Percentiles rank a stretch among this genome's conserved stretches.
Conservation (phyloP, 2,888 invertebrate genomes). For the Dynastes maya region DNA sequence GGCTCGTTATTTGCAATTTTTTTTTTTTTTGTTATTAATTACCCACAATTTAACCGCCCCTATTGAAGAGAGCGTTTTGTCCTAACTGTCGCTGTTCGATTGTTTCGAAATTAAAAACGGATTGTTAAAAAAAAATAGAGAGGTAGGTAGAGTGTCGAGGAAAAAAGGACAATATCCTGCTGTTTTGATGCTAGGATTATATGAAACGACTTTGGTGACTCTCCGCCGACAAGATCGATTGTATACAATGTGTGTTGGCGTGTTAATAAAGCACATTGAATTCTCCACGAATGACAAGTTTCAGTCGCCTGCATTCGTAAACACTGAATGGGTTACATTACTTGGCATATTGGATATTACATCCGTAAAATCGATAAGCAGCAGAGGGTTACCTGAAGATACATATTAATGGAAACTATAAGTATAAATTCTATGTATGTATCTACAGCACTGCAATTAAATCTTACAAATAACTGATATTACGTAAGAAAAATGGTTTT, state of each 20-base stretch:
- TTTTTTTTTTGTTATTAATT: conserved; percentile 6
- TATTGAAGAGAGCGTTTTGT: not conserved
- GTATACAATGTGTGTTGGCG: conserved; percentile 25
- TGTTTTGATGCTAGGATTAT: not conserved
- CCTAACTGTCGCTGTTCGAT: not conserved
- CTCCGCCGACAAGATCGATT: not conserved
- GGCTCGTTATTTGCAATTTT: not conserved
- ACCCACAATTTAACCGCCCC: not conserved
- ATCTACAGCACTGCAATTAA: too few species aligned
- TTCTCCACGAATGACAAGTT: not conserved
- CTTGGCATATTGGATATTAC: not conserved
- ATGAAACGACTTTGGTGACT: not conserved
- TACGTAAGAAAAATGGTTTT: too few species aligned
- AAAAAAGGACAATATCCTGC: not conserved
- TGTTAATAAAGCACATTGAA: conserved; percentile 34
- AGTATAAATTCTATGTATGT: too few species aligned
- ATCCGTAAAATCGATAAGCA: conserved; percentile 25
- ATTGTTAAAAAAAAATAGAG: not conserved
- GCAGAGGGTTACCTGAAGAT: not conserved
- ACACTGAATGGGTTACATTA: not conserved
- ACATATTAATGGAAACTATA: too few species aligned
- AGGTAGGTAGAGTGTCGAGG: not conserved
- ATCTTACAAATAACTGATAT: too few species aligned
- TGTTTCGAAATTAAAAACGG: conserved; percentile 11
- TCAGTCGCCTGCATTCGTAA: conserved; percentile 16